Evolutionary conservation across 2,113 vertebrate genomes (phyloP), one percentile per base, ranked within the genome.

Genomic region (Speoplatyrhinus poulsoni): DNA sequence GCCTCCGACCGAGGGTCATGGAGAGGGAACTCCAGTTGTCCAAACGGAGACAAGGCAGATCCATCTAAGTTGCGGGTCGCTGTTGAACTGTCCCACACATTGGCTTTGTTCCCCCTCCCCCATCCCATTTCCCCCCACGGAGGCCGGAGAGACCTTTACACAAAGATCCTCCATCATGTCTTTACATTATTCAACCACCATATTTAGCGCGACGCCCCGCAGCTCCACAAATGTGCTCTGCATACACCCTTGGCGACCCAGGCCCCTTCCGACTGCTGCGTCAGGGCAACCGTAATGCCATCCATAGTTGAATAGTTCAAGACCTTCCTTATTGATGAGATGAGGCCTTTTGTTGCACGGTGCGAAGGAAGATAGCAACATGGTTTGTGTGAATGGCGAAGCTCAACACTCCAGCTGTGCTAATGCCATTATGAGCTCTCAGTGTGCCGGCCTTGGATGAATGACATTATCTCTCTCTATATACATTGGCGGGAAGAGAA

Each of bases 261-360:
- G 56, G 69, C 63, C 0, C 73, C 76, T 72, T 86, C 84, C 87
- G 80, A 79, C 84, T 80, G 82, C 57, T 73, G 73, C 80, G 76
- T 87, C 82, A 82, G 72, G 63, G 77, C 69, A 65, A 72, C 73
- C 76, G 82, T 85, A 85, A 88, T 87, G 76, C 83, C 76, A 68
- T 52, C 50, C 41, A 54, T 49, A 88, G 90, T 89, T 90, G 86
- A 91, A 88, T 85, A 91, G 92, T 92, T 92, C 88, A 91, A 72
- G 73, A 85, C 87, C 85, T 88, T 86, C 80, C 76, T 84, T 88
- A 90, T 90, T 87, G 88, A 86, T 81, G 81, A 86, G 75, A 79
- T 61, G 74, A 67, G 85, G 16, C 60, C 77, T 69, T 88, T 91
- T 88, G 87, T 85, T 77, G 75, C 62, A 69, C 62, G 36, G 79